Percentiles rank a stretch among this genome's conserved stretches.
These are phyloP conservation scores for Caprella mutica DNA, from an alignment of 2,888 invertebrate genomes.

Conservation along the genomic window DNA sequence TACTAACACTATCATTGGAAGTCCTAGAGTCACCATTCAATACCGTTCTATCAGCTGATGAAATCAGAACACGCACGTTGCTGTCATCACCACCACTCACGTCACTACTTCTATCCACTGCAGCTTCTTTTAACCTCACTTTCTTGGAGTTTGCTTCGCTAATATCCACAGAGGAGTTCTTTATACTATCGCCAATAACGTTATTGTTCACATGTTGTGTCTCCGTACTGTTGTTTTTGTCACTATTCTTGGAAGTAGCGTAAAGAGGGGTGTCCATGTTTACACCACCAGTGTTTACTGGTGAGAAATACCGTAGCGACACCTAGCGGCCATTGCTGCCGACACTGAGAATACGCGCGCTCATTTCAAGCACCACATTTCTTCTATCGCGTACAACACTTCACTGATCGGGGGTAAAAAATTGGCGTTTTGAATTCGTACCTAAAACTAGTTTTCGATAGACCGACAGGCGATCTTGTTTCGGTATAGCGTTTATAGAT, in stretches of 20 bases:
- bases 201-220: constrained; percentile 16
- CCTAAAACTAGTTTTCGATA: too few relatives aligned
- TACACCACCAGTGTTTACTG: constrained; percentile 28
- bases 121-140: background rate
- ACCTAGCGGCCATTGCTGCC: constrained; percentile 11
- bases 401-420: too few relatives aligned
- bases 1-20: constrained; percentile 15
- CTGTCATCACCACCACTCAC: constrained; percentile 2
- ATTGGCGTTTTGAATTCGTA: too few relatives aligned
- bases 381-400: too few relatives aligned
- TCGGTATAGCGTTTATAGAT: too few relatives aligned
- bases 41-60: constrained; percentile 20
- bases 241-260: constrained; percentile 11
- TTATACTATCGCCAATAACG: background rate
- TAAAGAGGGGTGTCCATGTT: constrained; percentile 30
- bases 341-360: too few relatives aligned
- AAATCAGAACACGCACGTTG: constrained; percentile 6
- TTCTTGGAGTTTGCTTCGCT: background rate
- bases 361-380: constrained; percentile 7
- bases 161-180: background rate
- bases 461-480: too few relatives aligned
- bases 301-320: constrained; percentile 1
- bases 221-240: constrained; percentile 17
- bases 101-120: background rate
- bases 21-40: constrained; percentile 15